Base-by-base conservation (phyloP, 1,140 invertebrate genomes). In the Ruditapes philippinarum region DNA sequence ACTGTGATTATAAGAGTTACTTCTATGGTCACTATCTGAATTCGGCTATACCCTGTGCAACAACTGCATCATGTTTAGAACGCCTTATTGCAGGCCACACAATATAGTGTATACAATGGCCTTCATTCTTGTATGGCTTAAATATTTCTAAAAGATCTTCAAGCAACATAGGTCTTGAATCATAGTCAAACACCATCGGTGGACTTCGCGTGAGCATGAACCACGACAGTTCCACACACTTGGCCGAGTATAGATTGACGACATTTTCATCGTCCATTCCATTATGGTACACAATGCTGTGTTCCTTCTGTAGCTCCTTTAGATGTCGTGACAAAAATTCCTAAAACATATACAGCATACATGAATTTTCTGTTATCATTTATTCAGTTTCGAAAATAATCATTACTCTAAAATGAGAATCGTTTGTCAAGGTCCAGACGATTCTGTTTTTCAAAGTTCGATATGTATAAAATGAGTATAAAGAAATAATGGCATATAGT, bases 51-150 rank as follows among this genome's bases (percentile, higher is more conserved):
- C 74, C 74, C 9, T 78, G 9, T 19, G 74, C 45, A 7, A 78
- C 45, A 54, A 78, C 49, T 78, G 33, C 28, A 0, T 49, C 74
- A 4, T 25, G 28, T 0, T 33, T 7, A 4, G 3, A 28, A 4
- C 45, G 74, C 19, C 74, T n/a, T 36, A 78, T 54, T 31, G 74
- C 74, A 33, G 74, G 74, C 74, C 74, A 78, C 25, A 78, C 45
- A 33, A 78, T 49, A 54, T 78, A 78, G 7, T 78, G 74, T 14
- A 78, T 78, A 5, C 33, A 78, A 4, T 78, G 12, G 3, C 74
- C 74, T 33, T 17, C n/a, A 28, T 78, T 51, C 25, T 51, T 78
- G 19, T 78, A 78, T 22, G 74, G 74, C 12, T 78, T 78, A 28
- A 78, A 78, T 2, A 78, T 19, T 36, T 51, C 31, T 14, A 33